phyloP scores from a whole-genome alignment of 2,888 invertebrate species.

The Ditula angustiorana region DNA sequence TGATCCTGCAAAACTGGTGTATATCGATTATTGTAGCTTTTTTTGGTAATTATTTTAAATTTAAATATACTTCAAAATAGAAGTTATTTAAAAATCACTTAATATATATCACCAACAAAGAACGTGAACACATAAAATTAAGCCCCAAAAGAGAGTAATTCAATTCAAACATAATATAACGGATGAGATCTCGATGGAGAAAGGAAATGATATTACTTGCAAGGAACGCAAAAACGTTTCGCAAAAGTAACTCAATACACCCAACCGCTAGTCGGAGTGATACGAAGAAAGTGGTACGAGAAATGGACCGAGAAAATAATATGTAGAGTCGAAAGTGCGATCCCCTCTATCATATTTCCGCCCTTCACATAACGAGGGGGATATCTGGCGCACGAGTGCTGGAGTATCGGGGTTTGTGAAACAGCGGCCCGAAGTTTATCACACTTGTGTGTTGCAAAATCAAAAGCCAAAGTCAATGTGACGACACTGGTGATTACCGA shows the following conservation, averaged over 20 bases:
- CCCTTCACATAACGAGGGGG: slow-evolving; percentile 28
- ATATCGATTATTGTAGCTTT: too few relatives aligned
- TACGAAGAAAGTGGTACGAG: slow-evolving; percentile 31
- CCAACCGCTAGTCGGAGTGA: slow-evolving; percentile 24
- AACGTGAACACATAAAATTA: background rate
- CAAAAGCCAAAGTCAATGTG: background rate
- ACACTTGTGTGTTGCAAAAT: background rate
- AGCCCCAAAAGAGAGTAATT: background rate
- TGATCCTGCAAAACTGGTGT: too few relatives aligned
- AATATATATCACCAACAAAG: background rate
- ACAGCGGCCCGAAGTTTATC: background rate
- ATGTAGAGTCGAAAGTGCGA: slow-evolving; percentile 34
- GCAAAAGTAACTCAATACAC: slow-evolving; percentile 31
- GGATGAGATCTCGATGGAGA: slow-evolving; percentile 2
- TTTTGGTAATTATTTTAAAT: too few relatives aligned
- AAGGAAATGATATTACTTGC: slow-evolving; percentile 29
- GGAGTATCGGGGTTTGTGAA: background rate
- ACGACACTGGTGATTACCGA: background rate
- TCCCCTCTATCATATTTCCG: slow-evolving; percentile 35
- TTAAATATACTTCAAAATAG: too few relatives aligned
- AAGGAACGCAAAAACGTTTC: slow-evolving; percentile 22
- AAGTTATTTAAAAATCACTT: background rate
- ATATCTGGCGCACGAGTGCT: slow-evolving; percentile 4
- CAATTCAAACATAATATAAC: background rate
- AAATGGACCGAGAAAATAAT: slow-evolving; percentile 37